Evolutionary conservation across 1,140 invertebrate genomes (phyloP).

Genomic region (Drosophila setifemur): DNA sequence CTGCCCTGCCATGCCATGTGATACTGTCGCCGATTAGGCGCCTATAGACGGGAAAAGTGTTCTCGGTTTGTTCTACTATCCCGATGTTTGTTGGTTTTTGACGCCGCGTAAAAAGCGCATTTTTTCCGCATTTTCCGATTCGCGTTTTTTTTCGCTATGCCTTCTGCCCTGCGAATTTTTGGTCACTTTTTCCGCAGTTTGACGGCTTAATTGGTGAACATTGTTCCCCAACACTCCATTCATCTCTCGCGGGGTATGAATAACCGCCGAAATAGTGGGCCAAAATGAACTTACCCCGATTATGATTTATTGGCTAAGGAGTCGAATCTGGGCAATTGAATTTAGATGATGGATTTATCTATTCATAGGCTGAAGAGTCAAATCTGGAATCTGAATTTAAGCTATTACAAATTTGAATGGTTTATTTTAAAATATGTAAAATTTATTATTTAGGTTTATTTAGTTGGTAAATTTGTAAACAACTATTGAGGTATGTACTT

Average conservation of each 20-base stretch:
- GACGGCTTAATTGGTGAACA: conserved; percentile 67
- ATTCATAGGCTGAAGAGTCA: too few species aligned
- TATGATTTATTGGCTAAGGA: neutral
- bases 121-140: conserved; percentile 36
- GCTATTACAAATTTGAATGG: too few species aligned
- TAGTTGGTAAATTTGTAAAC: too few species aligned
- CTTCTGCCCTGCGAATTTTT: conserved; percentile 4
- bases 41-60: conserved; percentile 76
- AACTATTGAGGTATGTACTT: too few species aligned
- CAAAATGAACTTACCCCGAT: neutral
- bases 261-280: conserved; percentile 1
- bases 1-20: conserved; percentile 45
- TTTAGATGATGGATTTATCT: too few species aligned
- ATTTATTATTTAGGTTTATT: too few species aligned
- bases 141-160: conserved; percentile 13
- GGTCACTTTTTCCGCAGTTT: conserved; percentile 57
- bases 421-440: too few species aligned
- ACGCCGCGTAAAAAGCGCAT: conserved; percentile 49
- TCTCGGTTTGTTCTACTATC: conserved; percentile 69
- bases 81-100: conserved; percentile 75
- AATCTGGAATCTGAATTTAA: too few species aligned
- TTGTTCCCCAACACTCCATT: conserved; percentile 34
- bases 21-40: conserved; percentile 77
- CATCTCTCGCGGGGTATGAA: conserved; percentile 8
- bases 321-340: neutral